Evolutionary conservation across 2,797 vertebrate species (phyloP), one percentile per base, ranked within the genome.

Genomic region (Hydrocynus forskahlii): DNA sequence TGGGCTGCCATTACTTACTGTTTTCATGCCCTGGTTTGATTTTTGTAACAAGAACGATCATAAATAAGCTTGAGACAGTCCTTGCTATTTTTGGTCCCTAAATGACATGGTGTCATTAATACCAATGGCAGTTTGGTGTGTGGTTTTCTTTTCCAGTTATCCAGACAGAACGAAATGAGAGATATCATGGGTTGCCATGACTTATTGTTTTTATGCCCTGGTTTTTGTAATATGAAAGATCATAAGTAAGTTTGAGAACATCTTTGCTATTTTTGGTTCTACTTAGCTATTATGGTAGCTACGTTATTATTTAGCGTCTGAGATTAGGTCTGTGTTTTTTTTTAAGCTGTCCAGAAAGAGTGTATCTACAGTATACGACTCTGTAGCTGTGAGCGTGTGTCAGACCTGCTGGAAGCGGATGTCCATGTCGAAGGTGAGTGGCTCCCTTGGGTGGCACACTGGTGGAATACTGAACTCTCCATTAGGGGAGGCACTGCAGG

Each of bases 381-480:
- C 23, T 63, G 25, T 5, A 17, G 68, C 23, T 71, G 23, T 23
- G 67, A 21, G 10, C 4, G 69, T 38, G 35, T 50, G 14, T 23
- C 87, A 84, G 73, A 96, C 96, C 95, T 97, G 95, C 84, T 97
- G 95, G 92, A 97, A 97, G 83, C 95, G 95, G 87, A 97, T 96
- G 89, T 95, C 95, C 87, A 96, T 92, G 79, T 95, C 94, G 85
- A 97, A 96, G 5, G 91, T 95, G 55, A 96, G 89, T 0, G 94
- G 94, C 81, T 96, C 95, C 80, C 92, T 89, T 4, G 95, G 95
- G 85, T 94, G 94, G 88, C 95, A 97, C 78, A 94, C 91, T 5
- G 94, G 90, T 79, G 95, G 94, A 82, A 94, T 91, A 82, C 88
- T 94, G 82, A 94, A 96, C 91, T 95, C 94, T 63, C 95, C 94